Evolutionary conservation across 1,140 invertebrate species (phyloP).

Genomic region (Zaprionus africanus): DNA sequence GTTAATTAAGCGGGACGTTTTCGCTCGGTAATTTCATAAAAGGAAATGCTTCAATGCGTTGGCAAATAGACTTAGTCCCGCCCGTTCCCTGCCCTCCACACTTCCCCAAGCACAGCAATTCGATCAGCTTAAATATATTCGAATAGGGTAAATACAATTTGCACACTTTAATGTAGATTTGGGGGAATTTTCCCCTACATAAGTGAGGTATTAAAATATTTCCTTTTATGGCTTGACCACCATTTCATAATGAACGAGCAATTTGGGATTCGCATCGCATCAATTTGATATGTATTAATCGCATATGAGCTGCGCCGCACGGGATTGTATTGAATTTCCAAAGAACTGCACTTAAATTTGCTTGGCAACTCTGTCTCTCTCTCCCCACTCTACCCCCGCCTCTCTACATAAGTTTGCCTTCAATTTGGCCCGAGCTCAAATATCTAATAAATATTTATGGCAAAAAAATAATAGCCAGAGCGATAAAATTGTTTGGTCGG

Average conservation of each 20-base stretch:
- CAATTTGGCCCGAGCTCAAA: conserved; percentile 39
- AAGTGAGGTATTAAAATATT: neutral
- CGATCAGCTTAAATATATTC: neutral
- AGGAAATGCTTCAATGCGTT: conserved; percentile 2
- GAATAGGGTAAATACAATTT: neutral
- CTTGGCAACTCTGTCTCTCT: conserved; percentile 3
- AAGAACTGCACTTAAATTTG: conserved; percentile 19
- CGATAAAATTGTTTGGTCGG: conserved; percentile 63
- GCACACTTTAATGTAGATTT: neutral
- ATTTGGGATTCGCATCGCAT: neutral
- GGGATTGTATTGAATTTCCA: conserved; percentile 16
- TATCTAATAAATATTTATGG: conserved; percentile 74
- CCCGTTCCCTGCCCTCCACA: neutral
- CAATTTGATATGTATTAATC: conserved; percentile 9
- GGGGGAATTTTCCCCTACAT: neutral
- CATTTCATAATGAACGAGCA: neutral
- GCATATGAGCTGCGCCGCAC: neutral
- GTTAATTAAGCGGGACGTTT: conserved; percentile 62
- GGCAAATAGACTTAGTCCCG: conserved; percentile 18
- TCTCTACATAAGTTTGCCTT: neutral
- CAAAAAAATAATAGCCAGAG: conserved; percentile 55
- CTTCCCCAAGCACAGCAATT: neutral
- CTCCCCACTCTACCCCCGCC: neutral
- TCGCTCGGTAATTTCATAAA: conserved; percentile 32
- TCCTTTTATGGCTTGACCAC: neutral